A percentile compares a stretch with the other conserved stretches of the same genome.
phyloP scores from a whole-genome alignment of 2,113 vertebrate species.

The Kryptolebias marmoratus region DNA sequence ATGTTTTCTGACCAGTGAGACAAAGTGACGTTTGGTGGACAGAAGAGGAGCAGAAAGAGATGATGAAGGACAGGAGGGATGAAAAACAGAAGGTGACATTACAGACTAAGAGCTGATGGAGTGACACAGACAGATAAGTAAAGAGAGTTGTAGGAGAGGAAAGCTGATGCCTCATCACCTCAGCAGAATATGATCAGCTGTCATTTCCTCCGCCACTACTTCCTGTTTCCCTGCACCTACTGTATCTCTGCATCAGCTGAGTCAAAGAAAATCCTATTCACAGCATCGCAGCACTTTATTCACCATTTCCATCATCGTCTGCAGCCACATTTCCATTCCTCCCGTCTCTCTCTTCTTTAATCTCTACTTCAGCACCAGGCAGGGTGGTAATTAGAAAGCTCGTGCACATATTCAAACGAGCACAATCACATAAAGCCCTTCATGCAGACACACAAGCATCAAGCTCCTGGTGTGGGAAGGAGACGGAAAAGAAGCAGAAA shows the following conservation, averaged over 20 bases:
- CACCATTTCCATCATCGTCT: not conserved
- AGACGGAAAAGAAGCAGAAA: conserved; percentile 24
- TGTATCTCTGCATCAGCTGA: conserved; percentile 24
- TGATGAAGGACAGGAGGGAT: not conserved
- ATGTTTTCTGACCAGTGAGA: conserved; percentile 22
- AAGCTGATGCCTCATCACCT: conserved; percentile 22
- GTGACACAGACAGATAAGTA: not conserved
- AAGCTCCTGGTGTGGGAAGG: not conserved
- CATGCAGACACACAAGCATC: conserved; percentile 19
- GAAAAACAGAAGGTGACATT: conserved; percentile 15
- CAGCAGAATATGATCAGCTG: conserved; percentile 46
- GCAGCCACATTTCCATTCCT: not conserved
- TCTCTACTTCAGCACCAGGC: conserved; percentile 29
- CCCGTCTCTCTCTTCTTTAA: conserved; percentile 15
- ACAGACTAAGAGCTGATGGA: not conserved
- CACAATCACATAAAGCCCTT: not conserved
- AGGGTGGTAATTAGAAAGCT: conserved; percentile 36
- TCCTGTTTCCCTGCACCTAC: not conserved
- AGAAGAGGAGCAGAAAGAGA: not conserved
- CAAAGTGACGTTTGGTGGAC: conserved; percentile 38
- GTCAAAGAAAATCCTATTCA: conserved; percentile 19
- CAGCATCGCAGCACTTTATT: conserved; percentile 1
- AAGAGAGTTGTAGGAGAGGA: conserved; percentile 7
- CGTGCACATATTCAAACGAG: not conserved
- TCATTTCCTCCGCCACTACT: conserved; percentile 10